Conservation (phyloP, 2,113 vertebrate species). For the Austrofundulus limnaeus region DNA sequence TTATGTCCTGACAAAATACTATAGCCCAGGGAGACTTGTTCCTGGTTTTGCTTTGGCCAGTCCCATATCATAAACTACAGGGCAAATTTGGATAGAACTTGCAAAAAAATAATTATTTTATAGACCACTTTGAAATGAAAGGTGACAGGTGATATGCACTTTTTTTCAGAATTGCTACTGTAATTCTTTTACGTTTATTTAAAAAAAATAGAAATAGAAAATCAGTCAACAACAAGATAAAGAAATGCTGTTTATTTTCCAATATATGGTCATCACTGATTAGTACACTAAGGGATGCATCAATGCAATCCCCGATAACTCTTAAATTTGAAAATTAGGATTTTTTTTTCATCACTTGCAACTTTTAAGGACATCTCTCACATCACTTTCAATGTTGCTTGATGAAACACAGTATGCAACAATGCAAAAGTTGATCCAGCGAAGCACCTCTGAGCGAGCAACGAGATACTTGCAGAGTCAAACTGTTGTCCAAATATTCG, state of each 20-base stretch:
- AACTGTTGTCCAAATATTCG: not conserved
- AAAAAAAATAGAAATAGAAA: no score
- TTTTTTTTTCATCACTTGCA: not conserved
- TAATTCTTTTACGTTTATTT: no score
- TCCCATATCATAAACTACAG: no score
- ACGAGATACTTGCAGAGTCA: no score
- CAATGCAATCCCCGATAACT: not conserved
- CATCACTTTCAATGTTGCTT: not conserved
- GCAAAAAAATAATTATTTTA: no score
- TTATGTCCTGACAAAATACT: constrained; percentile 6
- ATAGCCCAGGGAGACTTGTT: no score
- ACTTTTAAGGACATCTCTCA: not conserved
- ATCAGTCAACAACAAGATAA: not conserved
- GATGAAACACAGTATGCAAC: not conserved
- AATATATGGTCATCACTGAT: not conserved
- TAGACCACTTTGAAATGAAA: no score
- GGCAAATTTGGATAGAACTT: no score
- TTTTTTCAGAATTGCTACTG: no score
- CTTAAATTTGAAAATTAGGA: not conserved
- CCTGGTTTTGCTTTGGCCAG: no score
- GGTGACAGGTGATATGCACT: no score
- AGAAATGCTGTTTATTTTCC: not conserved
- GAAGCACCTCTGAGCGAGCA: no score
- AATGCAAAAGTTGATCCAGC: not conserved
- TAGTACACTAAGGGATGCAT: not conserved